phyloP scores from a whole-genome alignment of 2,888 invertebrate species.

The Acronicta alni region DNA sequence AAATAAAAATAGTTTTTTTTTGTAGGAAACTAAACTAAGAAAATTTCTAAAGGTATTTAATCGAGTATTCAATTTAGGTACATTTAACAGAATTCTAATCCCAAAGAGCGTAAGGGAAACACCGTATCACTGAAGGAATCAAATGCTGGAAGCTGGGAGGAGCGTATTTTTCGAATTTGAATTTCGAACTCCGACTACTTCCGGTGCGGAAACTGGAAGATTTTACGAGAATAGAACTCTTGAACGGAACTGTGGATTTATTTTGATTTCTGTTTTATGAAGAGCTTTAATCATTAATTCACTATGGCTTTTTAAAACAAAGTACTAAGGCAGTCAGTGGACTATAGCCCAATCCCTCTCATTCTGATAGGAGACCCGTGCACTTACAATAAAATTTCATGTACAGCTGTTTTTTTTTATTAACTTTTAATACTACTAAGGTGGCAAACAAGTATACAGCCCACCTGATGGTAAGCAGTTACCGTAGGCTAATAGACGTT shows the following conservation, averaged over 20 bases:
- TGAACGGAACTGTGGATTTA: constrained; percentile 64
- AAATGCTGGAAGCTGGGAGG: constrained; percentile 88
- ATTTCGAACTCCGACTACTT: constrained; percentile 86
- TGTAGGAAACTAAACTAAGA: too few species aligned
- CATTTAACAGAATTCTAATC: constrained; percentile 59
- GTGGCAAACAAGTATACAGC: too few species aligned
- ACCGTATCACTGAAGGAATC: constrained; percentile 86
- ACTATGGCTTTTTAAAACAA: background rate
- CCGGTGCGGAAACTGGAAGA: constrained; percentile 82
- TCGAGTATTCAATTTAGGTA: constrained; percentile 39
- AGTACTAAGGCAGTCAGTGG: too few species aligned
- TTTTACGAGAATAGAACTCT: constrained; percentile 80
- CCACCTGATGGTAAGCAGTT: too few species aligned
- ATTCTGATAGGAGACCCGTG: too few species aligned
- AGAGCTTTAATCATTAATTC: constrained; percentile 17
- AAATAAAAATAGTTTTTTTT: too few species aligned
- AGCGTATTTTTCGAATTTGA: constrained; percentile 89
- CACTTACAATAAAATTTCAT: too few species aligned
- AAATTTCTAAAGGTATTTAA: background rate
- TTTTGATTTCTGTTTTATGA: constrained; percentile 40
- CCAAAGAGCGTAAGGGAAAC: constrained; percentile 80
- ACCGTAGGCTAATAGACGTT: too few species aligned
- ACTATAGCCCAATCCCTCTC: too few species aligned
- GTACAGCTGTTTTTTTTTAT: too few species aligned
- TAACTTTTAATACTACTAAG: too few species aligned